These are phyloP conservation scores for Oreochromis spilurus DNA, from an alignment of 2,113 vertebrate species.

Conservation along the genomic window DNA sequence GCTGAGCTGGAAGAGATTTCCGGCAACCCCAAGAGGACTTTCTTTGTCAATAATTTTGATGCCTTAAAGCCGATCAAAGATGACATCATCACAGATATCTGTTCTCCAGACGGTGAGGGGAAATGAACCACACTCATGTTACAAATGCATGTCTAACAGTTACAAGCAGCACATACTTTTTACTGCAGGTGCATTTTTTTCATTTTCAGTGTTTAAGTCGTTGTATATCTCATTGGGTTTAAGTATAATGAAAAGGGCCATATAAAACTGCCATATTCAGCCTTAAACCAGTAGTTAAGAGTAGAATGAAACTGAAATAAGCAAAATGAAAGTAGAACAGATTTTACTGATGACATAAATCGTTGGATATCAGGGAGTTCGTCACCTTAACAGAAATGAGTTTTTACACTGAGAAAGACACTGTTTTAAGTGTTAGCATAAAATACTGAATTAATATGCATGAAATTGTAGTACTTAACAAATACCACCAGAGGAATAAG, in stretches of 20 bases:
- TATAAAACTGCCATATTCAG: fast-evolving
- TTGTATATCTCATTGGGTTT: neutral
- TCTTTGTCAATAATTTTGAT: constrained; percentile 79
- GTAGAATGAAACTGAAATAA: neutral
- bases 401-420: neutral
- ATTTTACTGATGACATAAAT: neutral
- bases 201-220: neutral
- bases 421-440: neutral
- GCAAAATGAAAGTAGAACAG: neutral
- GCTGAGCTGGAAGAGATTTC: constrained; percentile 73
- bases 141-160: neutral
- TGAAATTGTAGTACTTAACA: neutral
- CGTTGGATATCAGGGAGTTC: neutral
- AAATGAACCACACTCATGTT: neutral
- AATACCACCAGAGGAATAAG: neutral
- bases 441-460: neutral
- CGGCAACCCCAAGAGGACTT: constrained; percentile 58
- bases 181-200: neutral
- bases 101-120: constrained; percentile 73
- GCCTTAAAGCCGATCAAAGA: constrained; percentile 73
- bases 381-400: neutral
- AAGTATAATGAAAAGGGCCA: neutral
- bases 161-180: neutral
- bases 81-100: constrained; percentile 77
- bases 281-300: neutral